Evolutionary conservation across 2,888 invertebrate genomes (phyloP).

Genomic region (Nymphalis c-album): DNA sequence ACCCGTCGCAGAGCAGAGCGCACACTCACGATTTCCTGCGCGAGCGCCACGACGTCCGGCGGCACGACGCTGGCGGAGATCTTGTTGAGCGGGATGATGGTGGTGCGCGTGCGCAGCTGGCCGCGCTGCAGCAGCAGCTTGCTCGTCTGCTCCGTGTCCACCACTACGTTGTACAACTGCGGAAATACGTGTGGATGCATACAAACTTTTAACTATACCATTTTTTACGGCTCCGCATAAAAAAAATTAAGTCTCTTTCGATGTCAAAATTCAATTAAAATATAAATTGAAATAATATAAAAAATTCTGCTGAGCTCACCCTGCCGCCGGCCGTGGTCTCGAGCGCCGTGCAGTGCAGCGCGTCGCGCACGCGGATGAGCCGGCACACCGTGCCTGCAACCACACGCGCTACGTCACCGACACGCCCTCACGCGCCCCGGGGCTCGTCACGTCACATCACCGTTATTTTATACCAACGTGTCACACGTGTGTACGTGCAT

Average conservation of each 20-base stretch:
- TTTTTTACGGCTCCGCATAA: too few species aligned
- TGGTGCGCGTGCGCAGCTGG: conserved; percentile 88
- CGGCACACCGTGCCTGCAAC: conserved; percentile 88
- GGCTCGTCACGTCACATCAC: too few species aligned
- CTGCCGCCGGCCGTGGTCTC: conserved; percentile 92
- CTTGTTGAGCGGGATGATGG: conserved; percentile 95
- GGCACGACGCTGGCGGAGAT: conserved; percentile 86
- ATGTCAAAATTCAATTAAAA: too few species aligned
- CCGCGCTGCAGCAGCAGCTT: conserved; percentile 92
- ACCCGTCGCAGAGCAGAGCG: neutral
- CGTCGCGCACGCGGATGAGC: conserved; percentile 87
- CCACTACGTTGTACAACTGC: conserved; percentile 94
- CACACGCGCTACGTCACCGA: too few species aligned
- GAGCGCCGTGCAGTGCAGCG: conserved; percentile 87
- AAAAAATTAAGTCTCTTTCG: too few species aligned
- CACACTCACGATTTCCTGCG: conserved; percentile 84
- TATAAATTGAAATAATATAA: too few species aligned
- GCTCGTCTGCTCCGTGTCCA: conserved; percentile 91
- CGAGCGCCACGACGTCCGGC: conserved; percentile 80
- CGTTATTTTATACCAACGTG: too few species aligned
- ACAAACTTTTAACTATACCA: too few species aligned
- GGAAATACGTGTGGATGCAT: neutral
- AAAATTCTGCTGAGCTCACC: conserved; percentile 72
- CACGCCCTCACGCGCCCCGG: too few species aligned
- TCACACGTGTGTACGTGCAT: too few species aligned